These are phyloP conservation scores for Promerops cafer DNA, from an alignment of 2,113 vertebrate genomes.

Conservation along the genomic window DNA sequence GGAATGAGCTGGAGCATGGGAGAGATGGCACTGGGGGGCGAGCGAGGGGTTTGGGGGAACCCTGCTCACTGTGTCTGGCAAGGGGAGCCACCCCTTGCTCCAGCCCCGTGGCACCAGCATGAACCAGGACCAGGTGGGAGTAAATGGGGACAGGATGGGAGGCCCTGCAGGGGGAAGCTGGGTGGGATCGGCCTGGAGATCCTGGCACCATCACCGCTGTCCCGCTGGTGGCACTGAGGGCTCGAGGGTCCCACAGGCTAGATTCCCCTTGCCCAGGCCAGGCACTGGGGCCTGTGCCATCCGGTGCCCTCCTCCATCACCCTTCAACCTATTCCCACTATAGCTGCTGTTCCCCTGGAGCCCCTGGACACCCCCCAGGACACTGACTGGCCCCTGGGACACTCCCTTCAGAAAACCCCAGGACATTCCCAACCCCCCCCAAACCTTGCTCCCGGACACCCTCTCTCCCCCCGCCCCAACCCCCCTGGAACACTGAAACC, in stretches of 20 bases:
- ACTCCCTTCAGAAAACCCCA: not conserved
- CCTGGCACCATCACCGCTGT: too few relatives aligned
- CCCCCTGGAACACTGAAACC: not conserved
- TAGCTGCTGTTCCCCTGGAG: not conserved
- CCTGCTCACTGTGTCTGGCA: not conserved
- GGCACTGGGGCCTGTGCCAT: accelerated
- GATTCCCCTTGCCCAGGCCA: not conserved
- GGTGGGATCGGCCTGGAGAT: accelerated
- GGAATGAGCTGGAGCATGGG: accelerated
- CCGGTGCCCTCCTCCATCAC: accelerated
- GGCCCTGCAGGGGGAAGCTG: too few relatives aligned
- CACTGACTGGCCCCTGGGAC: not conserved
- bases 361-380: too few relatives aligned
- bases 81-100: too few relatives aligned
- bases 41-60: not conserved
- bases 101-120: accelerated
- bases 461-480: accelerated
- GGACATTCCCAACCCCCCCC: not conserved
- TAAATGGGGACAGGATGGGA: not conserved
- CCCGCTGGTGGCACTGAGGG: not conserved
- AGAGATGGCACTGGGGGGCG: accelerated
- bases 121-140: not conserved
- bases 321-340: accelerated
- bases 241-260: accelerated
- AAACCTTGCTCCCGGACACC: not conserved